Conservation (phyloP, 2,113 vertebrate genomes). For the Grammomys dolichurus region DNA sequence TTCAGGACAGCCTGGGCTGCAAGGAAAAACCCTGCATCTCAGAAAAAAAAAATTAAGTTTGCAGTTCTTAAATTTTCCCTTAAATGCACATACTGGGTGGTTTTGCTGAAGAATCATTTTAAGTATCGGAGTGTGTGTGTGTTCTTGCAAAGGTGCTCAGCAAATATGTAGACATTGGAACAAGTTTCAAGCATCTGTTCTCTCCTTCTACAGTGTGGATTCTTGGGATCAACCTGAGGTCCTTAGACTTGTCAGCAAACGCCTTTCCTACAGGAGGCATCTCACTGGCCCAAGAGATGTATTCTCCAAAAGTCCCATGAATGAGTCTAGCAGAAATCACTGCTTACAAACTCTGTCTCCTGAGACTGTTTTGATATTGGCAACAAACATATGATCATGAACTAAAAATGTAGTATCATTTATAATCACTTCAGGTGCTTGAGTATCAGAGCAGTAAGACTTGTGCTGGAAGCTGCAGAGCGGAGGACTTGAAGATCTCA, state of each 20-base stretch:
- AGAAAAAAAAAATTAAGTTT: neutral
- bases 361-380: neutral
- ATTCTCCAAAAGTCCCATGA: neutral
- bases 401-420: slow-evolving; percentile 15
- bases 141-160: neutral
- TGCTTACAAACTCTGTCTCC: neutral
- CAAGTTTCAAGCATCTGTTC: neutral
- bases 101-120: neutral
- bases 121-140: neutral
- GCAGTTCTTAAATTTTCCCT: neutral
- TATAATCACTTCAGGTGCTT: neutral
- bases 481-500: neutral
- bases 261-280: neutral
- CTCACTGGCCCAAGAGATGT: neutral
- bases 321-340: neutral
- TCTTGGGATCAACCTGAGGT: neutral
- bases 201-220: neutral
- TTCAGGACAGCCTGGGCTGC: neutral
- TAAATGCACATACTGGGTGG: neutral
- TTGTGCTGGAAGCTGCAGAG: neutral
- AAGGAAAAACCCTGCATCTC: neutral
- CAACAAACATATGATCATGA: neutral
- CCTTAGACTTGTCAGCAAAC: neutral
- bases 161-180: neutral
- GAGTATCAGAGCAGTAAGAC: neutral